Evolutionary conservation across 2,888 invertebrate species (phyloP), one percentile per base, ranked within the genome.

Genomic region (Kuschelorhynchus macadamiae): DNA sequence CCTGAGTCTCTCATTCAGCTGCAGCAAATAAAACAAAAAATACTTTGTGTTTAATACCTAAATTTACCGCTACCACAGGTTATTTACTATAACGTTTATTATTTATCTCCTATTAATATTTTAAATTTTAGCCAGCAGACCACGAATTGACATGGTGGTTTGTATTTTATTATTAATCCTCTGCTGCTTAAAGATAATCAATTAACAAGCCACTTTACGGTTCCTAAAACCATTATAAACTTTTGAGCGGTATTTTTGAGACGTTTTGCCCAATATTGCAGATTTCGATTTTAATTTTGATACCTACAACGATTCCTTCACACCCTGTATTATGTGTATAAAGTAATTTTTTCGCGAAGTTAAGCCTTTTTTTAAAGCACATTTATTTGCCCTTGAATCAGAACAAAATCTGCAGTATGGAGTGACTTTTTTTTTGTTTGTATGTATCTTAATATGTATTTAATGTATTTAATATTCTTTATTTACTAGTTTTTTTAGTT

Each of bases 401-500:
- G 17, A 25, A 16, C 36, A 12, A 55, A 53, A 55, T 55, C 55
- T 55, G 63, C 63, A 63, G 47, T 62, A 62, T 55, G 17, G 46
- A 63, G 63, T 63, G 36, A 41, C 21, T 17, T 12, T 2, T 16
- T n/a, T 21, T 18, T n/a, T 17, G 11, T 46, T 12, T 21, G 18
- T 20, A 14, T 20, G 16, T 42, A 41, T 56, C 25, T 44, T 17
- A 25, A 30, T 56, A 2, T 32, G 20, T 55, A 55, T 56, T 49
- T 66, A 21, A n/a, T 63, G 21, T 55, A 12, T 41, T n/a, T 65
- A 41, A 39, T 65, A 12, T 32, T 41, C 42, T 65, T 59, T 65
- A 44, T 56, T 63, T 68, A n/a, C 63, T 57, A 63, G 62, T 68
- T 68, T 68, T 66, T 68, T 67, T 68, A 63, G 63, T 62, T 68